Conservation (phyloP, 2,888 invertebrate species). For the Thereva unica region DNA sequence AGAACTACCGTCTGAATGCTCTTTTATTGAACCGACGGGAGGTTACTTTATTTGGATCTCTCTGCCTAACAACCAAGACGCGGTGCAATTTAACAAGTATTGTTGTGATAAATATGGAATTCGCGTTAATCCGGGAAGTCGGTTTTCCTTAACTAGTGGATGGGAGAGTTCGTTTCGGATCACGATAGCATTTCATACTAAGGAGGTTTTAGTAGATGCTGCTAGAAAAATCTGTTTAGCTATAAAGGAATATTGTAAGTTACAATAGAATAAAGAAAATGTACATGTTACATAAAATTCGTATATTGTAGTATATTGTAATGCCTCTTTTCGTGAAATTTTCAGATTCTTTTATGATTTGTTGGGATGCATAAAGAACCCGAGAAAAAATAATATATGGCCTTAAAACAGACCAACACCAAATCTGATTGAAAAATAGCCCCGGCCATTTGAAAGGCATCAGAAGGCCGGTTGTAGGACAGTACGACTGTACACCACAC, state of each 20-base stretch:
- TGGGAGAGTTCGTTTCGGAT: slow-evolving; percentile 59
- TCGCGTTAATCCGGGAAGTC: slow-evolving; percentile 57
- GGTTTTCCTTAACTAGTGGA: slow-evolving; percentile 55
- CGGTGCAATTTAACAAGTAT: slow-evolving; percentile 56
- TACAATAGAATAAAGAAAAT: neutral
- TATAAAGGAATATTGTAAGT: slow-evolving; percentile 49
- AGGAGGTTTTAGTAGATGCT: slow-evolving; percentile 53
- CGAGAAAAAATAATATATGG: too few species aligned
- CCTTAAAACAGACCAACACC: too few species aligned
- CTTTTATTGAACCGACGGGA: slow-evolving; percentile 58
- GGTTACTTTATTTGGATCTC: slow-evolving; percentile 68
- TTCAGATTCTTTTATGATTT: too few species aligned
- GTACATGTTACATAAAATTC: too few species aligned
- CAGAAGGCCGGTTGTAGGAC: too few species aligned
- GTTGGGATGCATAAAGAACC: too few species aligned
- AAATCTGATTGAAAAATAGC: too few species aligned
- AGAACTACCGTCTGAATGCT: slow-evolving; percentile 58
- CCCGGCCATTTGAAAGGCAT: too few species aligned
- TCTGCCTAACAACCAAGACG: slow-evolving; percentile 57
- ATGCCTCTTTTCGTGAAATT: too few species aligned
- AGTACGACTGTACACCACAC: too few species aligned
- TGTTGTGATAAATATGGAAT: slow-evolving; percentile 58
- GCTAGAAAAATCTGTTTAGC: slow-evolving; percentile 54
- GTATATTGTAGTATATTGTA: too few species aligned
- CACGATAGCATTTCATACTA: slow-evolving; percentile 60